Evolutionary conservation across 2,888 invertebrate species (phyloP), one percentile per base, ranked within the genome.

Genomic region (Catocala fraxini): DNA sequence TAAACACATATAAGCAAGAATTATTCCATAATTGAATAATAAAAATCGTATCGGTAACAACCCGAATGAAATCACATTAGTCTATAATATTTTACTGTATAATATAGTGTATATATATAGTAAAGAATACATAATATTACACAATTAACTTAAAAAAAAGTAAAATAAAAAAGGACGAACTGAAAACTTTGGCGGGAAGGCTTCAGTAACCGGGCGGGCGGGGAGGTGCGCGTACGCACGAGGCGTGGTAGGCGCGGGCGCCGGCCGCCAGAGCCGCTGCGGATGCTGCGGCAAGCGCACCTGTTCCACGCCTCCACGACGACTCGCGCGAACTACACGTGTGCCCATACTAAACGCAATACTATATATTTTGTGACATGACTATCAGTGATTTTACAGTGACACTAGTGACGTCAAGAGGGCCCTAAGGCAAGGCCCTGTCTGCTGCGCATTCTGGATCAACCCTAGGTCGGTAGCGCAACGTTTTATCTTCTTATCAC

Each of bases 231-330:
- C 83, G 86, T 83, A 87, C 88, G 88, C 91, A 88, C 84, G 85
- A 84, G 88, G 89, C 90, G 89, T 87, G 91, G 83, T 84, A 77
- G 65, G 73, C 80, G 79, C 70, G 72, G 73, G 69, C 71, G 79
- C 75, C 76, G 73, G 63, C 70, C 80, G 82, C 75, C 92, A 93
- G 82, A 91, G 83, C 87, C 87, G 88, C 83, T 80, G 86, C 86
- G 89, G 92, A 93, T 90, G 93, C 92, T 93, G 93, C 88, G 89
- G 85, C 86, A 83, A 73, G 79, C 91, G 87, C 90, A 91, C 92
- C 88, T 90, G 89, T 86, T 82, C 73, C 63, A 68, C 81, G 80
- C 63, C 68, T 56, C 57, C 55, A 63, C 73, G 65, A 73, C 68
- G 53, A 59, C 73, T 59, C 68, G 70, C 80, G 73, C 75, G 71